Conservation (phyloP, 1,140 invertebrate species). For the Heliconius hewitsoni region DNA sequence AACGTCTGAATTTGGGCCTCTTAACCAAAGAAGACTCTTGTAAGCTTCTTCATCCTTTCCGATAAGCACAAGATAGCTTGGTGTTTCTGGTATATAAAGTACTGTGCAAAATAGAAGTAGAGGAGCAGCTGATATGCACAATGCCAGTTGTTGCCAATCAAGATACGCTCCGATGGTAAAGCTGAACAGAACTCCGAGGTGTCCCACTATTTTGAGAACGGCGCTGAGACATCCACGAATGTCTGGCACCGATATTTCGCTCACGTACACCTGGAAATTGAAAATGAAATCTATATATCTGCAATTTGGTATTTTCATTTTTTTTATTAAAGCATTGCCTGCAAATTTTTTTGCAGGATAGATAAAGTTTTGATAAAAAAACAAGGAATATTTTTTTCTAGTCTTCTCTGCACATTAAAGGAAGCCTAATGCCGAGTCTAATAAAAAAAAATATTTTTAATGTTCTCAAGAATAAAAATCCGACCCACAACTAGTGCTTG, state of each 20-base stretch:
- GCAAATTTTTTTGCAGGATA: too few relatives aligned
- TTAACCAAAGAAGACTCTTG: conserved; percentile 88
- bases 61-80: conserved; percentile 84
- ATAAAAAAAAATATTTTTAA: too few relatives aligned
- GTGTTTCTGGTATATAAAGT: conserved; percentile 87
- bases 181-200: conserved; percentile 91
- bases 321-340: too few relatives aligned
- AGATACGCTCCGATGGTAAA: conserved; percentile 92
- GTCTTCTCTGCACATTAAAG: too few relatives aligned
- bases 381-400: too few relatives aligned
- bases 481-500: too few relatives aligned
- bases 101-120: conserved; percentile 82
- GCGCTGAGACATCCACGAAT: conserved; percentile 93
- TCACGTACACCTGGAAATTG: conserved; percentile 90
- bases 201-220: conserved; percentile 91
- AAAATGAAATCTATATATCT: not conserved
- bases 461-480: too few relatives aligned
- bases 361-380: too few relatives aligned
- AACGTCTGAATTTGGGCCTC: conserved; percentile 88
- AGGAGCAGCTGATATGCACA: conserved; percentile 88
- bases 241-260: conserved; percentile 93
- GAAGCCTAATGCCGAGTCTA: too few relatives aligned
- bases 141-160: conserved; percentile 91
- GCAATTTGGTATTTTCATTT: not conserved
- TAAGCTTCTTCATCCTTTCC: conserved; percentile 86